phyloP scores from a whole-genome alignment of 2,113 vertebrate genomes.

The Esox niger region DNA sequence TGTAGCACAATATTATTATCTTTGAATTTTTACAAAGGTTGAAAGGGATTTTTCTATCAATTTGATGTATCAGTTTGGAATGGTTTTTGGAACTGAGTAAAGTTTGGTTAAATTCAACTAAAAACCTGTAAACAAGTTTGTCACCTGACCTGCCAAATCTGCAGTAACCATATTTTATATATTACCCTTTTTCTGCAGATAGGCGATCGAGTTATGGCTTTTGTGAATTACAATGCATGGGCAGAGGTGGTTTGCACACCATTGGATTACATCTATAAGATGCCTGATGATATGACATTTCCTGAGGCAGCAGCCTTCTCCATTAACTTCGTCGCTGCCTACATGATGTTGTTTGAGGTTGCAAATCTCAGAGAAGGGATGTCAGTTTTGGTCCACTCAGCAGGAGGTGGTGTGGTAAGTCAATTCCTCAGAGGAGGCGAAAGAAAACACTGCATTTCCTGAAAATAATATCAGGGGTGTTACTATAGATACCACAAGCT shows the following conservation, averaged over 20 bases:
- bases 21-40: not conserved
- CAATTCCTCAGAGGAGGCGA: not conserved
- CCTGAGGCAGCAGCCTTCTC: constrained; percentile 91
- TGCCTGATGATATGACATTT: constrained; percentile 95
- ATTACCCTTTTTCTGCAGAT: constrained; percentile 71
- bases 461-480: constrained; percentile 1
- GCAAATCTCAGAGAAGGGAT: constrained; percentile 94
- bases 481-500: constrained; percentile 6
- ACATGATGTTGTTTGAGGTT: constrained; percentile 98
- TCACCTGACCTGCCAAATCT: too few relatives aligned
- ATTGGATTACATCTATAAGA: constrained; percentile 90
- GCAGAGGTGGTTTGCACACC: constrained; percentile 95
- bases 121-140: too few relatives aligned
- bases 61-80: not conserved
- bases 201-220: constrained; percentile 94
- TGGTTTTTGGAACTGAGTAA: not conserved
- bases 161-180: too few relatives aligned
- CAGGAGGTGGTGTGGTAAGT: constrained; percentile 94
- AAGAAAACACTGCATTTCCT: not conserved
- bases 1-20: too few relatives aligned
- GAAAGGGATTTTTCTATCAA: too few relatives aligned
- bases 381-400: constrained; percentile 96
- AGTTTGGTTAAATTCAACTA: not conserved
- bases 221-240: constrained; percentile 95
- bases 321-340: constrained; percentile 96